Conservation (phyloP, 2,113 vertebrate species). For the Narcine bancroftii region DNA sequence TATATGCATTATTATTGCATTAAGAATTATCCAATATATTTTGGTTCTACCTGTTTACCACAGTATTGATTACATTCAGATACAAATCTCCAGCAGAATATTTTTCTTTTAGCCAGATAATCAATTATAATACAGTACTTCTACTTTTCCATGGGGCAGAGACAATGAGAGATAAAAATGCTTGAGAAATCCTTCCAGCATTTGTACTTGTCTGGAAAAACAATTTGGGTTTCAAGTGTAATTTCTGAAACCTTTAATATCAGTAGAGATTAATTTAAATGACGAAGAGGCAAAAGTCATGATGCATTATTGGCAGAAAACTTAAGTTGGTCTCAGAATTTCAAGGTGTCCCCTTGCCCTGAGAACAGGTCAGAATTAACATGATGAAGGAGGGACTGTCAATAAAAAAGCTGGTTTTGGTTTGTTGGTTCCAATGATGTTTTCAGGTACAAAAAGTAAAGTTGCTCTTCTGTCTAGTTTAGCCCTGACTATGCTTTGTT, state of each 20-base stretch:
- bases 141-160: not conserved
- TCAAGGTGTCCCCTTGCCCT: not conserved
- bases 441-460: not conserved
- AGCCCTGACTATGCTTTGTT: not conserved
- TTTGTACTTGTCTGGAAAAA: not conserved
- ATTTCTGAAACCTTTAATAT: conserved; percentile 3
- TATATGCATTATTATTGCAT: not conserved
- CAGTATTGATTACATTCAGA: not conserved
- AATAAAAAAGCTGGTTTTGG: not conserved
- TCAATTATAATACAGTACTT: too few relatives aligned
- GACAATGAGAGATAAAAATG: not conserved
- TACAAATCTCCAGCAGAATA: not conserved
- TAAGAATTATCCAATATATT: not conserved
- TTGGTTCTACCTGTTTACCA: not conserved
- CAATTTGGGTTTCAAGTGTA: not conserved
- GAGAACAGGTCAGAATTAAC: not conserved
- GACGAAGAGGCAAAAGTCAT: not conserved
- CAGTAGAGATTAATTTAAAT: not conserved
- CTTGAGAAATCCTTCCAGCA: not conserved
- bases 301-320: not conserved
- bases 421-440: not conserved
- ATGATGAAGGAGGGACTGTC: not conserved
- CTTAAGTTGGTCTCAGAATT: not conserved
- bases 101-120: not conserved
- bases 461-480: not conserved